These are phyloP conservation scores for Chelonus formosanus DNA, from an alignment of 2,888 invertebrate genomes.

Conservation along the genomic window DNA sequence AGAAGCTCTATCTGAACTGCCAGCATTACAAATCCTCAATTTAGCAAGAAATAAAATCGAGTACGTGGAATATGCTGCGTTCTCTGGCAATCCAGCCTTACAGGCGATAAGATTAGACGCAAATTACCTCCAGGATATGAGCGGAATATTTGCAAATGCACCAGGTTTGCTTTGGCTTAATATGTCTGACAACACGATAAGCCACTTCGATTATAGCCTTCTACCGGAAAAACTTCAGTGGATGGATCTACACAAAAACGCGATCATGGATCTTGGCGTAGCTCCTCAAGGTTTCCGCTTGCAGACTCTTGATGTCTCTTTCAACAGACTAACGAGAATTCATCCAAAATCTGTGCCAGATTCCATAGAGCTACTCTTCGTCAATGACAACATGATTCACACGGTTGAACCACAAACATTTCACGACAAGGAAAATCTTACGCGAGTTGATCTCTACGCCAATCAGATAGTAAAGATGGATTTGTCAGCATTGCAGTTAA, in stretches of 20 bases:
- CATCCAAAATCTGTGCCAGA: slow-evolving; percentile 81
- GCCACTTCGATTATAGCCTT: slow-evolving; percentile 87
- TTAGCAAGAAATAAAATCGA: slow-evolving; percentile 86
- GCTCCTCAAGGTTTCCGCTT: slow-evolving; percentile 78
- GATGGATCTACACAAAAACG: slow-evolving; percentile 90
- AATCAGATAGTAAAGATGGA: slow-evolving; percentile 92
- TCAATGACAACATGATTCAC: slow-evolving; percentile 88
- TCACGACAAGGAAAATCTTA: slow-evolving; percentile 86
- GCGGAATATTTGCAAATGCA: slow-evolving; percentile 84
- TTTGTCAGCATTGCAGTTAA: slow-evolving; percentile 84
- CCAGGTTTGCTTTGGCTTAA: slow-evolving; percentile 88
- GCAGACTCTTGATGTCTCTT: slow-evolving; percentile 89
- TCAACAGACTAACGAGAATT: slow-evolving; percentile 84
- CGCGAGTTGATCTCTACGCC: slow-evolving; percentile 90
- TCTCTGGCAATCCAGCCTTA: slow-evolving; percentile 80
- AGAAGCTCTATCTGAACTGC: slow-evolving; percentile 81
- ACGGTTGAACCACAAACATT: slow-evolving; percentile 89
- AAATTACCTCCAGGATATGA: slow-evolving; percentile 83
- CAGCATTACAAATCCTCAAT: slow-evolving; percentile 85
- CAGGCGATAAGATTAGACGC: slow-evolving; percentile 89
- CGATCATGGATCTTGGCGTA: slow-evolving; percentile 76
- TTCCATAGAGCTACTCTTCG: slow-evolving; percentile 84
- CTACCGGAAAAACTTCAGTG: slow-evolving; percentile 85
- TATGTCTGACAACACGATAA: slow-evolving; percentile 88
- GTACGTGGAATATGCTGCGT: slow-evolving; percentile 81